Percentiles rank a stretch among this genome's conserved stretches.
These are phyloP conservation scores for Eidolon dupreanum DNA, from an alignment of 2,797 vertebrate species.

Conservation along the genomic window DNA sequence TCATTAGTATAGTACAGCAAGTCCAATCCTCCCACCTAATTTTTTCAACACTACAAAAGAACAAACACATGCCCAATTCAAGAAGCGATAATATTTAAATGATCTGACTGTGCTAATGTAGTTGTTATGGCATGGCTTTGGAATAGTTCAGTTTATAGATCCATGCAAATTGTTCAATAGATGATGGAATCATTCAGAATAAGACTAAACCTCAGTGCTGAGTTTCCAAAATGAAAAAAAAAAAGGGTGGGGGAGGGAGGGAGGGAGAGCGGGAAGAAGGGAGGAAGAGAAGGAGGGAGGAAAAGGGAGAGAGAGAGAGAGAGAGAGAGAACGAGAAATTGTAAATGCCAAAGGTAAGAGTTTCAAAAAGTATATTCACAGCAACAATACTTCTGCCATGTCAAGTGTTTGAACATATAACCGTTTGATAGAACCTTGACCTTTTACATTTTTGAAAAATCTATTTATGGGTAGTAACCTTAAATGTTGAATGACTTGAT, in stretches of 20 bases:
- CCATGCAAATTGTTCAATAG: neutral
- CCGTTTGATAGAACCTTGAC: neutral
- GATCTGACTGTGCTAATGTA: neutral
- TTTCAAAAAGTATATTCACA: neutral
- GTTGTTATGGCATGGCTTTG: neutral
- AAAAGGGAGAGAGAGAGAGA: too few relatives aligned
- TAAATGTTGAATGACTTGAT: neutral
- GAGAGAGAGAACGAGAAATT: neutral
- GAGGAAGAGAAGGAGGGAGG: too few relatives aligned
- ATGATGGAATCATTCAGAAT: neutral
- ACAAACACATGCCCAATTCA: neutral
- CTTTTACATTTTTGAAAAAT: neutral
- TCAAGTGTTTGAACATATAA: neutral
- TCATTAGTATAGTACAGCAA: constrained; percentile 53
- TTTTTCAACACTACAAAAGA: constrained; percentile 27
- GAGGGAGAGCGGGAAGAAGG: neutral
- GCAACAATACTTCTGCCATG: neutral
- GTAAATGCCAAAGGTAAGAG: neutral
- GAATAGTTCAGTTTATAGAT: constrained; percentile 3
- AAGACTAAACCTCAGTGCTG: neutral
- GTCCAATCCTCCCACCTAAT: constrained; percentile 13
- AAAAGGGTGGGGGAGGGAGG: neutral
- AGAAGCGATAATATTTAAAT: neutral
- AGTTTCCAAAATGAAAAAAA: neutral
- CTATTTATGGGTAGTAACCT: neutral